A percentile compares a stretch with the other conserved stretches of the same genome.
These are phyloP conservation scores for Tetrapedia diversipes DNA, from an alignment of 2,888 invertebrate genomes.

Conservation along the genomic window DNA sequence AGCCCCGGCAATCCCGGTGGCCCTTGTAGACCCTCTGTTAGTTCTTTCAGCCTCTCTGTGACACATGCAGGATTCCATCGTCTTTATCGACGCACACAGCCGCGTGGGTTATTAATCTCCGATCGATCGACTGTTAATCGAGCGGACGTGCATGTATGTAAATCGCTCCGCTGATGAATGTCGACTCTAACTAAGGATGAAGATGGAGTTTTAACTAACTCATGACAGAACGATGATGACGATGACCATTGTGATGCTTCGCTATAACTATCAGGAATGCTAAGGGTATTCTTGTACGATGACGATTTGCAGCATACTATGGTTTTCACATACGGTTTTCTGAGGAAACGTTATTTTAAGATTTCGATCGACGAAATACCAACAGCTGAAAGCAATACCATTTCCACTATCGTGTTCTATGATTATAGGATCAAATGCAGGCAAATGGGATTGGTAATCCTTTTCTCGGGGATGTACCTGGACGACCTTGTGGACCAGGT, in stretches of 20 bases:
- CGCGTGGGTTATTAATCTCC: constrained; percentile 55
- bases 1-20: constrained; percentile 87
- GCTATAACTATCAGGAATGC: constrained; percentile 30
- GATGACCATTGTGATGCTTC: constrained; percentile 24
- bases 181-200: constrained; percentile 43
- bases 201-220: constrained; percentile 51
- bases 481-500: constrained; percentile 87
- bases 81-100: constrained; percentile 62
- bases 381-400: constrained; percentile 10
- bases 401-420: constrained; percentile 19
- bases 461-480: constrained; percentile 63
- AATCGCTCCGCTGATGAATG: constrained; percentile 42
- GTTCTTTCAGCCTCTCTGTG: constrained; percentile 85
- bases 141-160: constrained; percentile 38
- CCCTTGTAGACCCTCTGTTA: constrained; percentile 86
- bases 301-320: constrained; percentile 11
- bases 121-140: constrained; percentile 60
- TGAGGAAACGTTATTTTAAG: not conserved
- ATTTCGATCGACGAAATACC: not conserved
- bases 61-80: constrained; percentile 75
- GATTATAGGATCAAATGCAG: constrained; percentile 29
- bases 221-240: constrained; percentile 27
- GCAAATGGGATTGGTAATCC: constrained; percentile 39
- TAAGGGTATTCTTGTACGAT: constrained; percentile 13
- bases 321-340: too few relatives aligned